Evolutionary conservation across 2,113 vertebrate genomes (phyloP), one percentile per base, ranked within the genome.

Genomic region (Erinaceus europaeus): DNA sequence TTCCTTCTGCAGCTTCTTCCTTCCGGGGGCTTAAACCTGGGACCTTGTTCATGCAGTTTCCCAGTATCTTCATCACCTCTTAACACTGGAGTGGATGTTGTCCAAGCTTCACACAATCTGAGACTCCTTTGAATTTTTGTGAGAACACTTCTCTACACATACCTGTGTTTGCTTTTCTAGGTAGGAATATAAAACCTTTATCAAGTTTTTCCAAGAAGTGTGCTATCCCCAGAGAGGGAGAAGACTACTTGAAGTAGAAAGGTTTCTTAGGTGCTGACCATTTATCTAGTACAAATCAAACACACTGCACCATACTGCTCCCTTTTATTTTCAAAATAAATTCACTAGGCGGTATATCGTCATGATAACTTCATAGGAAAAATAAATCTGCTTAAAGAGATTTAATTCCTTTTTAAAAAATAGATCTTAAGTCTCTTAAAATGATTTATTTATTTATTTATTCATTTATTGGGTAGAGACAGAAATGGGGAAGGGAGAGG

Each of bases 371-470:
- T 90, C 52, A 86, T 15, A 91, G 62, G 62, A 79, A 62, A 64
- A 83, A 91, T 88, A 75, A 76, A 67, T 14, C 25, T 79, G 50
- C 77, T 90, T 67, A 86, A 69, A 77, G 21, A 91, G 67, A 83
- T 73, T 84, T 44, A 72, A 48, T 92, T 89, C 40, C 38, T 80
- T 87, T 61, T 74, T 76, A 29, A 79, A 61, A 77, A 32, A 84
- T 17, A 68, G 50, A 42, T 86, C 88, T 89, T 64, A 88, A 84
- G 73, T 57, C n/a, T n/a, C n/a, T n/a, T n/a, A n/a, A n/a, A n/a
- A n/a, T n/a, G n/a, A n/a, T n/a, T n/a, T n/a, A n/a, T n/a, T n/a
- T n/a, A n/a, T n/a, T n/a, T n/a, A n/a, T n/a, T n/a, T n/a, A n/a
- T n/a, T n/a, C n/a, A n/a, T n/a, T n/a, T n/a, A n/a, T n/a, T n/a